Evolutionary conservation across 2,113 vertebrate species (phyloP).

Genomic region (Lucifuga dentata): DNA sequence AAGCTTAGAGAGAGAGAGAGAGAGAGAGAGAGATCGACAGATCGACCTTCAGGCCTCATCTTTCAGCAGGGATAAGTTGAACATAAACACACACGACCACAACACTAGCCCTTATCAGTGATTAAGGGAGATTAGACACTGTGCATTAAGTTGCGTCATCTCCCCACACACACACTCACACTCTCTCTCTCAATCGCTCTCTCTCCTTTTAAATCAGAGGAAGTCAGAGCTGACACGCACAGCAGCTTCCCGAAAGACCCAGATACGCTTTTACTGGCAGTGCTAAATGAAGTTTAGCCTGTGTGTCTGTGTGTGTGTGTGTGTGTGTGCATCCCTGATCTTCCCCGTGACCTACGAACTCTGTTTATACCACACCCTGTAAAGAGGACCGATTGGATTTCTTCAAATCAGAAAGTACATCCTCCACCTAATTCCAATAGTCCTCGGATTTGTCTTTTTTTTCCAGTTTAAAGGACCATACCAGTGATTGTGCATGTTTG

Average conservation of each 20-base stretch:
- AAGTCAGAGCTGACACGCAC: conserved; percentile 21
- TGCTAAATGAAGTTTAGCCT: neutral
- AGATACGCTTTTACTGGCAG: conserved; percentile 1
- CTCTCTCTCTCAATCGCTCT: neutral
- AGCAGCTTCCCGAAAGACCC: neutral
- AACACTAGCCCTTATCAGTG: conserved; percentile 26
- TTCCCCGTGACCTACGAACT: neutral
- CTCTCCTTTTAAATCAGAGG: conserved; percentile 31
- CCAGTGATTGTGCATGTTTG: no score
- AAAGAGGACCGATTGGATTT: no score
- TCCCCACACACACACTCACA: neutral
- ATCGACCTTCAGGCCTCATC: conserved; percentile 6
- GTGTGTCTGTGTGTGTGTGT: conserved; percentile 2
- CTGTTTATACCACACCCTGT: no score
- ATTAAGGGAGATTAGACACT: conserved; percentile 22
- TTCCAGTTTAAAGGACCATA: no score
- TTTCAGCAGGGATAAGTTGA: neutral
- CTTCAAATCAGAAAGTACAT: no score
- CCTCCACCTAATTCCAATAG: no score
- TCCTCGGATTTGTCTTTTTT: no score
- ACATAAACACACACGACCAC: conserved; percentile 3
- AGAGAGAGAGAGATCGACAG: neutral
- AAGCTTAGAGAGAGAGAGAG: no score
- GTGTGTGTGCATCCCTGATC: neutral
- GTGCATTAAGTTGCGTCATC: conserved; percentile 19